phyloP scores from a whole-genome alignment of 2,113 vertebrate species.

The Rhinogobius similis region DNA sequence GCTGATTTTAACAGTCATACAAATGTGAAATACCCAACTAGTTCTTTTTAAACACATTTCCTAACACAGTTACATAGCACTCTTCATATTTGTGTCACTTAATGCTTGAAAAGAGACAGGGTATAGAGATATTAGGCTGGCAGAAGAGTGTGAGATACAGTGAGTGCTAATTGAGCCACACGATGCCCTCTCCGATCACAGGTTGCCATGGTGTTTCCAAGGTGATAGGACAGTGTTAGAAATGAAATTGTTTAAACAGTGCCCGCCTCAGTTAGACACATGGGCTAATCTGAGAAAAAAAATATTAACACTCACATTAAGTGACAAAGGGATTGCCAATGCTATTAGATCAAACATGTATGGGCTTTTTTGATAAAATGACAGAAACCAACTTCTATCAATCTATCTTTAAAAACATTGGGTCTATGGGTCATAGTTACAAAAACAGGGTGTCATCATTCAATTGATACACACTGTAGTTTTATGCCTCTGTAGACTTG shows the following conservation, averaged over 20 bases:
- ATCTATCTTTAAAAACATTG: not conserved
- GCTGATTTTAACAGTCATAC: too few species aligned
- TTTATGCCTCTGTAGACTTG: not conserved
- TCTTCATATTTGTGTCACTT: constrained; percentile 57
- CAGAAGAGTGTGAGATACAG: constrained; percentile 35
- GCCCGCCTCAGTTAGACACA: constrained; percentile 55
- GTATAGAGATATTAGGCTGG: constrained; percentile 55
- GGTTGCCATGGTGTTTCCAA: constrained; percentile 74
- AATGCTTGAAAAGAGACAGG: constrained; percentile 50
- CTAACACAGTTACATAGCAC: constrained; percentile 42
- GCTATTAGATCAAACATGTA: not conserved
- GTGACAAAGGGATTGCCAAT: not conserved
- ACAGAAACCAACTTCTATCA: not conserved
- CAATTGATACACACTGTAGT: not conserved
- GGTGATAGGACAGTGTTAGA: constrained; percentile 70
- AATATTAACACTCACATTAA: constrained; percentile 19
- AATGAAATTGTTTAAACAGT: constrained; percentile 67
- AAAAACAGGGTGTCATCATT: not conserved
- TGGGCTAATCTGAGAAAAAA: constrained; percentile 60
- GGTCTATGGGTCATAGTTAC: not conserved
- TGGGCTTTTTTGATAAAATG: not conserved
- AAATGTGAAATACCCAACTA: too few species aligned
- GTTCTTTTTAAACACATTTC: too few species aligned
- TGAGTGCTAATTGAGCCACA: constrained; percentile 74
- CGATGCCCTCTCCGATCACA: constrained; percentile 67